Percentiles rank a stretch among this genome's conserved stretches.
phyloP scores from a whole-genome alignment of 2,888 invertebrate genomes.

The Meteorus colon region DNA sequence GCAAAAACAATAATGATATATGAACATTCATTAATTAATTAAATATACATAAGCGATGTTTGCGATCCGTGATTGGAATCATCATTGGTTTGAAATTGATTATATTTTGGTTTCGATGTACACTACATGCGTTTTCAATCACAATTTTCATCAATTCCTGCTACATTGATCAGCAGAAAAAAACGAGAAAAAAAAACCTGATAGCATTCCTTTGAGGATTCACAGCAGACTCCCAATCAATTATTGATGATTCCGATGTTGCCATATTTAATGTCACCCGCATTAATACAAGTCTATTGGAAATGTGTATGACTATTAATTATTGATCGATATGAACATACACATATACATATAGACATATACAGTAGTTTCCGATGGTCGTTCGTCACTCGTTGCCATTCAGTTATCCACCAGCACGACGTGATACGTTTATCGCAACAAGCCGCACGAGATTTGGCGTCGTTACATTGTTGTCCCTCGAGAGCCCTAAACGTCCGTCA shows the following conservation, averaged over 20 bases:
- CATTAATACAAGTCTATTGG: not conserved
- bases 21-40: no score
- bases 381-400: slow-evolving; percentile 41
- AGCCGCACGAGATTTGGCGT: slow-evolving; percentile 38
- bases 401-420: slow-evolving; percentile 34
- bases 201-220: no score
- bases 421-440: slow-evolving; percentile 42
- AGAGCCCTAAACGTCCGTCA: slow-evolving; percentile 55
- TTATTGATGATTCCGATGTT: not conserved
- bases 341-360: not conserved
- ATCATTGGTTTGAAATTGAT: no score
- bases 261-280: not conserved
- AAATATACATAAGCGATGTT: no score
- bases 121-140: no score
- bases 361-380: slow-evolving; percentile 36
- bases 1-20: no score
- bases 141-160: no score
- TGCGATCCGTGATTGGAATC: no score
- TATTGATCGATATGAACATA: slow-evolving; percentile 40
- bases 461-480: slow-evolving; percentile 53
- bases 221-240: not conserved
- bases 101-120: no score
- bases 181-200: no score
- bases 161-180: no score
- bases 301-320: slow-evolving; percentile 39